phyloP scores from a whole-genome alignment of 2,113 vertebrate species.

The Chionomys nivalis region DNA sequence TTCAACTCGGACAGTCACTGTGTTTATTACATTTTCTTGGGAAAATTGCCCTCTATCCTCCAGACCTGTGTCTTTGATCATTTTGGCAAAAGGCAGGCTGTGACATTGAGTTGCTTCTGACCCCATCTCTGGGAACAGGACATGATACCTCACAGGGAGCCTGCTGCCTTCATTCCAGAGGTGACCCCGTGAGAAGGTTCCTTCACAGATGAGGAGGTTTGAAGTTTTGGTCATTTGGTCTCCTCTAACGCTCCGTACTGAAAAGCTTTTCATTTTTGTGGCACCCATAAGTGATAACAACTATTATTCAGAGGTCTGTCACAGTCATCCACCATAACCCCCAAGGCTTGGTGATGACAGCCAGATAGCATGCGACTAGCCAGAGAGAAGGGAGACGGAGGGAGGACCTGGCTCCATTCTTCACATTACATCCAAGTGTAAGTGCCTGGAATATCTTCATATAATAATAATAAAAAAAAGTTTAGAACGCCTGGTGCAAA shows the following conservation, averaged over 20 bases:
- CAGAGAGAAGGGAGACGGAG: neutral
- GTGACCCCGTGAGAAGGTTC: neutral
- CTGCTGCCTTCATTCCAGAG: neutral
- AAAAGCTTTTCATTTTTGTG: neutral
- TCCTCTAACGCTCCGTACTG: neutral
- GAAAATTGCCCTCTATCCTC: neutral
- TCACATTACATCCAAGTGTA: neutral
- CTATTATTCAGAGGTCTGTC: neutral
- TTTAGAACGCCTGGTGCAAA: constrained; percentile 4
- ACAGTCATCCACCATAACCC: neutral
- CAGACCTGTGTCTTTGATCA: neutral
- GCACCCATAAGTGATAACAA: neutral
- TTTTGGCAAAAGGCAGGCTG: neutral
- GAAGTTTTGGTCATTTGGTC: neutral
- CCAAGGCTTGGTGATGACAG: neutral
- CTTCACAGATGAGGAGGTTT: neutral
- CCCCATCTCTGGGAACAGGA: neutral
- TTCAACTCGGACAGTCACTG: neutral
- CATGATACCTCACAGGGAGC: neutral
- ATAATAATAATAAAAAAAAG: neutral
- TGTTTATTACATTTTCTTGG: constrained; percentile 6
- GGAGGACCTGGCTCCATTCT: neutral
- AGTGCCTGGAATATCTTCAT: neutral
- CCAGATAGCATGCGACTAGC: neutral
- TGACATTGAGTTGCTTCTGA: neutral